Base-by-base conservation (phyloP, 2,113 vertebrate genomes). In the Malurus cyaneus region DNA sequence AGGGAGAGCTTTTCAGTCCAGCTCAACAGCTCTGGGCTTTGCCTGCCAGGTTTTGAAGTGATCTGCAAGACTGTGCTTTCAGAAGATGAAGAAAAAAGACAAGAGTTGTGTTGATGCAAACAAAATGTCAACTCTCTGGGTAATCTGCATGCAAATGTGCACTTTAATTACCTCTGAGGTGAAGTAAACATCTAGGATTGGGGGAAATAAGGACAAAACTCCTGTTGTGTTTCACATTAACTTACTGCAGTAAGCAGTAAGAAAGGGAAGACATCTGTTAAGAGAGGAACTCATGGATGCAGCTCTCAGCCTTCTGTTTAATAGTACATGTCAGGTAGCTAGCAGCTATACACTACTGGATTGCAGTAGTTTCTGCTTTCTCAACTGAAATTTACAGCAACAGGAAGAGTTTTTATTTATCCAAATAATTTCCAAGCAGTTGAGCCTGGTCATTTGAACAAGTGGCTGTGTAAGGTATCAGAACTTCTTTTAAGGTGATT, bases 221-320 rank as follows among this genome's bases (percentile, higher is more conserved):
- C n/a, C 14, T 20, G 1, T 2, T 65, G 36, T 28, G 39, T 72
- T 34, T 72, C 14, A 1, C 4, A 3, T 11, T 61, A 44, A 46
- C 21, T n/a, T 21, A 32, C 23, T 60, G 73, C 23, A 11, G 20
- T 14, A 39, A 20, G 49, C 14, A 59, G 0, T 28, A 34, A 69
- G 39, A 28, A 28, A 31, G 18, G 26, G 7, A 50, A 61, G 5
- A 29, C 1, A 3, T 5, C 24, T 24, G 0, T 6, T 53, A 36
- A 18, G 2, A 47, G 44, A 52, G 23, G 44, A 86, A 49, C 31
- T 26, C 2, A 18, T 2, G 3, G 2, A 0, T 0, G 0, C 3
- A 41, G 44, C 29, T 42, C 32, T 44, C 59, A 28, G 49, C 20
- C 11, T 29, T 31, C 19, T 5, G 5, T 9, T 23, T 9, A 18